phyloP scores from a whole-genome alignment of 2,113 vertebrate genomes.

The Seriola quinqueradiata region DNA sequence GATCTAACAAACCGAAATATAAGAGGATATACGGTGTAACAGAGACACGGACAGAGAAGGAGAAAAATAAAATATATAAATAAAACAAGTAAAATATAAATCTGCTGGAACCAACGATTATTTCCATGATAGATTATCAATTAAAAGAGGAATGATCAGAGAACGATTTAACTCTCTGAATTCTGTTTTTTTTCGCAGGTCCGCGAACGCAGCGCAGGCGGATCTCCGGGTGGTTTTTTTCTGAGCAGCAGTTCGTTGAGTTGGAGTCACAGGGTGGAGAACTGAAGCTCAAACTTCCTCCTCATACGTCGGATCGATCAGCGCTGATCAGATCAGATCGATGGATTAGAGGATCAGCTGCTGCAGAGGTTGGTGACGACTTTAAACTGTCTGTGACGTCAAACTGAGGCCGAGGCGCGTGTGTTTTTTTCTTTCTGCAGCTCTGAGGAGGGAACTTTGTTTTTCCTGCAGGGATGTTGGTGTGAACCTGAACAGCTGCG shows the following conservation, averaged over 20 bases:
- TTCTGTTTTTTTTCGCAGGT: background rate
- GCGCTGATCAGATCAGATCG: slow-evolving; percentile 13
- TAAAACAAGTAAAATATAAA: no score
- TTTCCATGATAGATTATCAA: no score
- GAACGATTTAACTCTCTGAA: background rate
- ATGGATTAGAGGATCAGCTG: slow-evolving; percentile 48
- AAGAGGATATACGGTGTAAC: no score
- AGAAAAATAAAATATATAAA: no score
- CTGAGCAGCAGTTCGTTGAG: slow-evolving; percentile 2
- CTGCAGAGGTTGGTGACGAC: slow-evolving; percentile 44
- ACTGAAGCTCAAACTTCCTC: background rate
- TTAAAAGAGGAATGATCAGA: background rate
- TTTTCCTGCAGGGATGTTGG: background rate
- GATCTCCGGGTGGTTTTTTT: background rate
- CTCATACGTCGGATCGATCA: background rate
- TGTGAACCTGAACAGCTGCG: slow-evolving; percentile 49
- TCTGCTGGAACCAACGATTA: no score
- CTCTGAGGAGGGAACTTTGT: background rate
- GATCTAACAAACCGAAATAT: no score
- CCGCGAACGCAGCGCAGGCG: slow-evolving; percentile 63
- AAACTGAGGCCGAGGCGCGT: background rate
- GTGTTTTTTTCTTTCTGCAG: background rate
- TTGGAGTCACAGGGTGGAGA: slow-evolving; percentile 1
- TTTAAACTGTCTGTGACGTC: no score
- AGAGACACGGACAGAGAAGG: no score